Evolutionary conservation across 1,140 invertebrate species (phyloP).

Genomic region (Ladona fulva): DNA sequence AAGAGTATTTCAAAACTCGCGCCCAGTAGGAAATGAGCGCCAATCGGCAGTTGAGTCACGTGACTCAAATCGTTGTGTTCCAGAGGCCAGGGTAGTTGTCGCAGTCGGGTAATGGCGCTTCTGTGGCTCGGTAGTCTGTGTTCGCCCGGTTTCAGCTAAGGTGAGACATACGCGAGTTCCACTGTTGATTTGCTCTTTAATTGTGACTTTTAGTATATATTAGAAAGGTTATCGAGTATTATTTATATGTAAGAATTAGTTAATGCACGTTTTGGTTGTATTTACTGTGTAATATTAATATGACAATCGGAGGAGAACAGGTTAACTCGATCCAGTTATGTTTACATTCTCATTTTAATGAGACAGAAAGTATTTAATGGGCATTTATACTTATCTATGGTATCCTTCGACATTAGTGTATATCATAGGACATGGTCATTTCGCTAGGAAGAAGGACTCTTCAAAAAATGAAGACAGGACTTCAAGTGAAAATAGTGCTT

Average conservation of each 20-base stretch:
- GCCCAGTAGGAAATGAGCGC: too few relatives aligned
- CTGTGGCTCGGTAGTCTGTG: not conserved
- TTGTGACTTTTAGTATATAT: not conserved
- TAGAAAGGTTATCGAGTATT: too few relatives aligned
- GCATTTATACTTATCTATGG: too few relatives aligned
- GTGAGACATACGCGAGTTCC: not conserved
- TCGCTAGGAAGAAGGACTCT: not conserved
- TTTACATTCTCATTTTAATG: not conserved
- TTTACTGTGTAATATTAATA: not conserved
- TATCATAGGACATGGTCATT: constrained; percentile 1
- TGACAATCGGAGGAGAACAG: not conserved
- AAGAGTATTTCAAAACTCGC: too few relatives aligned
- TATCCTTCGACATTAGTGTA: not conserved
- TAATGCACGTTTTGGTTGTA: not conserved
- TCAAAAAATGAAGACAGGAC: not conserved
- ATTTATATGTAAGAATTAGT: too few relatives aligned
- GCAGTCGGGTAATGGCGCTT: constrained; percentile 1
- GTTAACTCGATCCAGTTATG: not conserved
- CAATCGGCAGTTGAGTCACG: not conserved
- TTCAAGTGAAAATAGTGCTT: not conserved
- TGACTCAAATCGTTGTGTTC: not conserved
- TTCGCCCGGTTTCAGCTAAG: not conserved
- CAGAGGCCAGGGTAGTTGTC: not conserved
- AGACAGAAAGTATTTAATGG: too few relatives aligned
- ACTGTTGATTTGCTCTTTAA: not conserved